These are phyloP conservation scores for Xestia xanthographa DNA, from an alignment of 2,888 invertebrate genomes.

Conservation along the genomic window DNA sequence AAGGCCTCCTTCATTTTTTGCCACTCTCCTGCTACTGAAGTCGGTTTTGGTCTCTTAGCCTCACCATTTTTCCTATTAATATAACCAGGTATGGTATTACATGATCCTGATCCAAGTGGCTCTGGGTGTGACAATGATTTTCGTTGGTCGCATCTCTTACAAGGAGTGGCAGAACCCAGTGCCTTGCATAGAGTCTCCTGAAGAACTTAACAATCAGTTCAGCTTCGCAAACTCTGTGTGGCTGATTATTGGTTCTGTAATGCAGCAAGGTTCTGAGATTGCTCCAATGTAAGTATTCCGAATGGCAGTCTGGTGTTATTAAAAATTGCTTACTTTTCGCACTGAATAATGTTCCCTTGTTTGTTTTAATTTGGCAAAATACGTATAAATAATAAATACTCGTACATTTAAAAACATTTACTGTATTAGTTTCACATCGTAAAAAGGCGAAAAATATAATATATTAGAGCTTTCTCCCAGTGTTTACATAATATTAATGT, in stretches of 20 bases:
- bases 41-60: neutral
- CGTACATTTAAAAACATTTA: neutral
- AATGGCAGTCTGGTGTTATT: too few relatives aligned
- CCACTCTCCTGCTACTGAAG: neutral
- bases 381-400: neutral
- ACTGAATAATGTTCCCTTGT: neutral
- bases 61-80: neutral
- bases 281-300: constrained; percentile 93
- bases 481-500: constrained; percentile 37
- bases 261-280: constrained; percentile 97
- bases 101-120: constrained; percentile 95
- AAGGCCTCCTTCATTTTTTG: neutral
- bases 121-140: constrained; percentile 94
- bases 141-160: constrained; percentile 95
- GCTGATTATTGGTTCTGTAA: constrained; percentile 96
- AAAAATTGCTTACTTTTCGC: neutral
- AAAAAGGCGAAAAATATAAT: neutral
- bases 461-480: neutral
- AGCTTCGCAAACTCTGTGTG: constrained; percentile 96
- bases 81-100: constrained; percentile 94
- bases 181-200: constrained; percentile 95
- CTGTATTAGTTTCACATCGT: neutral
- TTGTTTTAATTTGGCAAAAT: neutral
- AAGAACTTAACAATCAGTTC: constrained; percentile 95
- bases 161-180: constrained; percentile 97